These are phyloP conservation scores for Zaprionus ornatus DNA, from an alignment of 1,140 invertebrate species.

Conservation along the genomic window DNA sequence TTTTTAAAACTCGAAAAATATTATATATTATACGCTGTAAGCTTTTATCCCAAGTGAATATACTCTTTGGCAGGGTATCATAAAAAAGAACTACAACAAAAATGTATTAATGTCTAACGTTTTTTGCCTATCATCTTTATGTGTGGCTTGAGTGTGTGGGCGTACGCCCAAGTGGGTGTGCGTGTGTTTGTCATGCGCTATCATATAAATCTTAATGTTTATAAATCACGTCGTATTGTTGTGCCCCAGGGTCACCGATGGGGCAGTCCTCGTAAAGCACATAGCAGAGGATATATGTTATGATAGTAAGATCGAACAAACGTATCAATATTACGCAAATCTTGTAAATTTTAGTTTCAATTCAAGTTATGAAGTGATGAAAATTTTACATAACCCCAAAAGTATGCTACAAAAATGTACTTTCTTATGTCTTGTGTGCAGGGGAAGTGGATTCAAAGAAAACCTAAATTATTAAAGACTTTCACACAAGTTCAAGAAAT, in stretches of 20 bases:
- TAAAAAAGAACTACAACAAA: conserved; percentile 22
- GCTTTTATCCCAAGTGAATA: background rate
- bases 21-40: too few relatives aligned
- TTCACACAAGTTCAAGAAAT: background rate
- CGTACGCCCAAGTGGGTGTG: conserved; percentile 34
- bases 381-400: background rate
- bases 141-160: conserved; percentile 68
- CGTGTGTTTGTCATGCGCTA: conserved; percentile 55
- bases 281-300: background rate
- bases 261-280: background rate
- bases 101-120: conserved; percentile 31
- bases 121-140: conserved; percentile 75
- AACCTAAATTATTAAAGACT: background rate
- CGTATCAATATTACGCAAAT: background rate
- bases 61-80: background rate
- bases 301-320: background rate
- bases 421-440: background rate
- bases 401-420: background rate
- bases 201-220: conserved; percentile 78
- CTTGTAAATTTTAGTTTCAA: background rate
- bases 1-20: too few relatives aligned
- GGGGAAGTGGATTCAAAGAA: background rate
- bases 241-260: conserved; percentile 46
- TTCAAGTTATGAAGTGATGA: background rate
- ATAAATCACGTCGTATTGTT: conserved; percentile 62